Evolutionary conservation across 2,797 vertebrate species (phyloP).

Genomic region (Phrynocephalus forsythii): DNA sequence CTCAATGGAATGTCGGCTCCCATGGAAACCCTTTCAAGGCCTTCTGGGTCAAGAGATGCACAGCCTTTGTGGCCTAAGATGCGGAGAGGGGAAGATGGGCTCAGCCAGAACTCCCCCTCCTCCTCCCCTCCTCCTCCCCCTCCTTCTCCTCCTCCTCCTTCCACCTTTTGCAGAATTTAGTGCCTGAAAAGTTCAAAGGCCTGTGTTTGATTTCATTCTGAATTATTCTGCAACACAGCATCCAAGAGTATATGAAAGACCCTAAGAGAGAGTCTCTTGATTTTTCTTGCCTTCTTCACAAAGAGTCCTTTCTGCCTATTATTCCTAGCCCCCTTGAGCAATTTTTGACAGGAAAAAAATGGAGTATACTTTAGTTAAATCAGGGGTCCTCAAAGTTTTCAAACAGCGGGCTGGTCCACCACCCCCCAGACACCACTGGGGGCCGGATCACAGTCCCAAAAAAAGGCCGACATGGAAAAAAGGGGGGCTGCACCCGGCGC

Average conservation of each 20-base stretch:
- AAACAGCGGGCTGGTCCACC: too few species aligned
- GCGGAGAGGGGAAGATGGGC: constrained; percentile 29
- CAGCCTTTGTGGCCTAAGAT: constrained; percentile 54
- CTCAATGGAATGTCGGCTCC: constrained; percentile 90
- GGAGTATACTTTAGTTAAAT: not conserved
- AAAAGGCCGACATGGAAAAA: too few species aligned
- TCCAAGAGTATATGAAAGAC: not conserved
- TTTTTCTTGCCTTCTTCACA: not conserved
- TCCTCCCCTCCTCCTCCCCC: not conserved
- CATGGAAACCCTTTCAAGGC: constrained; percentile 82
- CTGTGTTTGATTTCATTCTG: constrained; percentile 8
- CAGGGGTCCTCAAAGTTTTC: too few species aligned
- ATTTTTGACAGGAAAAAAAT: not conserved
- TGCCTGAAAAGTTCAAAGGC: not conserved
- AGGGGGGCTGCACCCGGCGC: too few species aligned
- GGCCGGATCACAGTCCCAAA: too few species aligned
- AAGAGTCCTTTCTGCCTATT: not conserved
- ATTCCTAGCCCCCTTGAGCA: too few species aligned
- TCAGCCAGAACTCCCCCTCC: not conserved
- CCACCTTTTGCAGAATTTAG: not conserved
- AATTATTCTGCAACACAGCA: not conserved
- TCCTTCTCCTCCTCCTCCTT: not conserved
- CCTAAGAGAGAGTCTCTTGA: not conserved
- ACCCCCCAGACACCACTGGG: too few species aligned
- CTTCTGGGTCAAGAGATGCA: constrained; percentile 59